Conservation (phyloP, 2,888 invertebrate species). For the Tortricodes alternella region DNA sequence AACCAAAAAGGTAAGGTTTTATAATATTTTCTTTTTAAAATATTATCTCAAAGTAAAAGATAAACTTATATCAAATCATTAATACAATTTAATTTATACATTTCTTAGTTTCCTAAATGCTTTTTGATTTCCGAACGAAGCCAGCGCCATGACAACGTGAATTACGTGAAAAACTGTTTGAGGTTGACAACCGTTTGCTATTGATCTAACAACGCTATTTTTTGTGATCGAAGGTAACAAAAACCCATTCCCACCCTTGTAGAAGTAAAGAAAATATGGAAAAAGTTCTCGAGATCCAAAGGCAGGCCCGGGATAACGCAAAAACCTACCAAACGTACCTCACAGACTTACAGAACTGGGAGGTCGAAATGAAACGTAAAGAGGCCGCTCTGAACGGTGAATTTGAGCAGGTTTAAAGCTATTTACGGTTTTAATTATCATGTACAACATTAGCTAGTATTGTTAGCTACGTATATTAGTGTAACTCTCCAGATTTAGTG, state of each 20-base stretch:
- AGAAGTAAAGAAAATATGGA: slow-evolving; percentile 67
- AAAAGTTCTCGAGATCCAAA: slow-evolving; percentile 86
- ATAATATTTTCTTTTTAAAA: too few relatives aligned
- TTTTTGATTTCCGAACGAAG: slow-evolving; percentile 30
- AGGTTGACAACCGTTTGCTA: slow-evolving; percentile 29
- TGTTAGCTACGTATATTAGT: slow-evolving; percentile 21
- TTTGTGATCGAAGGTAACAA: slow-evolving; percentile 29
- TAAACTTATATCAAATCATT: too few relatives aligned
- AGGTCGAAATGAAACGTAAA: slow-evolving; percentile 87
- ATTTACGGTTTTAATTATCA: slow-evolving; percentile 45
- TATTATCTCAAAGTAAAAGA: too few relatives aligned
- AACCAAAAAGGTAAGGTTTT: too few relatives aligned
- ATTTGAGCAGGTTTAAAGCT: slow-evolving; percentile 73
- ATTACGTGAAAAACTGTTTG: slow-evolving; percentile 27
- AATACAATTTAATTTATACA: too few relatives aligned
- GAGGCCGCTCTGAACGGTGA: slow-evolving; percentile 82
- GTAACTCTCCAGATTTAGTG: background rate
- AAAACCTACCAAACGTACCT: slow-evolving; percentile 87
- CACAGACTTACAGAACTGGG: slow-evolving; percentile 88
- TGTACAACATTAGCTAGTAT: slow-evolving; percentile 25
- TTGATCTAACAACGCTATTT: slow-evolving; percentile 31
- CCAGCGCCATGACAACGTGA: slow-evolving; percentile 31
- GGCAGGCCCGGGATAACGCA: slow-evolving; percentile 87
- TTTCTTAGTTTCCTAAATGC: too few relatives aligned
- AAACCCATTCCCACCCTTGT: slow-evolving; percentile 17